Conservation (phyloP, 2,888 invertebrate genomes). For the Eupeodes latifasciatus region DNA sequence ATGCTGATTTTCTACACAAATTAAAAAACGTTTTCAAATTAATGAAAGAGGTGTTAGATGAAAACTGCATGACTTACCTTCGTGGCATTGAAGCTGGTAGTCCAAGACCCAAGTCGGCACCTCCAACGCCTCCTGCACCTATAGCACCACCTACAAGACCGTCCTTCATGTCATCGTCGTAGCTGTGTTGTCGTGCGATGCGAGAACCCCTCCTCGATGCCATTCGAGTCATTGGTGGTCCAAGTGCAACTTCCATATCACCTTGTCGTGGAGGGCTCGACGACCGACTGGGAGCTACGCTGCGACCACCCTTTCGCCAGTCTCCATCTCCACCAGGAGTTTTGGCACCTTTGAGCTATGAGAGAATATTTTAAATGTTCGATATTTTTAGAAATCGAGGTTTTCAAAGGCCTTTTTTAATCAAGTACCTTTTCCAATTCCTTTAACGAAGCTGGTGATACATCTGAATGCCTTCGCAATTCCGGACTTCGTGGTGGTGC, state of each 20-base stretch:
- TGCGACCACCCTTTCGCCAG: slow-evolving; percentile 86
- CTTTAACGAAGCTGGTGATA: slow-evolving; percentile 93
- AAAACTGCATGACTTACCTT: slow-evolving; percentile 84
- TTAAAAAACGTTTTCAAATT: not conserved
- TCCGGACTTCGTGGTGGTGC: slow-evolving; percentile 95
- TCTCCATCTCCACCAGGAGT: slow-evolving; percentile 85
- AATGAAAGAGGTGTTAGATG: not conserved
- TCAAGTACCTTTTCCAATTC: slow-evolving; percentile 91
- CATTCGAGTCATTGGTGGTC: slow-evolving; percentile 83
- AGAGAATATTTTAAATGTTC: not conserved
- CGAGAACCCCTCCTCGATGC: slow-evolving; percentile 87
- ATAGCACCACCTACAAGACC: slow-evolving; percentile 77
- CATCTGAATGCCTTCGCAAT: slow-evolving; percentile 92
- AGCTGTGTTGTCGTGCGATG: slow-evolving; percentile 91
- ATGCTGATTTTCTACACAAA: slow-evolving; percentile 87
- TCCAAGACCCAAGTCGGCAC: slow-evolving; percentile 86
- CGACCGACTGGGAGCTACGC: slow-evolving; percentile 87
- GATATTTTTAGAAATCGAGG: slow-evolving; percentile 31
- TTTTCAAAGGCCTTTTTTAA: slow-evolving; percentile 77
- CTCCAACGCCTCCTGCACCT: slow-evolving; percentile 76
- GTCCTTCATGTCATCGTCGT: slow-evolving; percentile 90
- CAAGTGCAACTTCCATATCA: slow-evolving; percentile 80
- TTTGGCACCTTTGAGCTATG: slow-evolving; percentile 88
- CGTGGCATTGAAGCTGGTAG: slow-evolving; percentile 90
- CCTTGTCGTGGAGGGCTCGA: slow-evolving; percentile 86